These are phyloP conservation scores for Cygnus atratus DNA, from an alignment of 2,113 vertebrate species.

Conservation along the genomic window DNA sequence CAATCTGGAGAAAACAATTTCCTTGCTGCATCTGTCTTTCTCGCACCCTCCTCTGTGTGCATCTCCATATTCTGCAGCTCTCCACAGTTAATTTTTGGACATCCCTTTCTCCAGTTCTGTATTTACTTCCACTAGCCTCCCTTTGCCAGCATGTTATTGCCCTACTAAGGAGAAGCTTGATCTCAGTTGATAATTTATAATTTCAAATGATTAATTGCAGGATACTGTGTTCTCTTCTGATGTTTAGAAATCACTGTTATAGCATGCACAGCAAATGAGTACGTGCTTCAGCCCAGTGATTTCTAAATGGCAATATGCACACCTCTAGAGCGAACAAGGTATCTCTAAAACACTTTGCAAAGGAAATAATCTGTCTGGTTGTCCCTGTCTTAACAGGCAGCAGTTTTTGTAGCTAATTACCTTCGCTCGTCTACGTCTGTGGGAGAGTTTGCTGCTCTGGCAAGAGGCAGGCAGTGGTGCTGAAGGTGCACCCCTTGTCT, in stretches of 20 bases:
- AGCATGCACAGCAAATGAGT: background rate
- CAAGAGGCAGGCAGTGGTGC: background rate
- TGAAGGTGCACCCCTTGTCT: background rate
- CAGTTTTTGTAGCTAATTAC: background rate
- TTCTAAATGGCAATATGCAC: background rate
- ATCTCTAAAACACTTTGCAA: background rate
- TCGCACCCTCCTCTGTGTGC: background rate
- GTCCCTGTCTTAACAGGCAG: background rate
- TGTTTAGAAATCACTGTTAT: background rate
- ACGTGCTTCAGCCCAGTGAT: background rate
- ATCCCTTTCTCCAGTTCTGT: background rate
- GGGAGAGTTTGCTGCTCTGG: background rate
- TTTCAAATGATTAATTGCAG: background rate
- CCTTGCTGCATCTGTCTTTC: constrained; percentile 21
- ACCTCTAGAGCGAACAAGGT: background rate
- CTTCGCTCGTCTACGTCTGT: background rate
- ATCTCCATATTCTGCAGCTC: constrained; percentile 21
- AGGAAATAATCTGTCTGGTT: background rate
- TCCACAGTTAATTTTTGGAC: background rate
- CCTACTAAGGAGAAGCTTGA: background rate
- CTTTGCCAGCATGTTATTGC: background rate
- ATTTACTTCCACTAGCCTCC: background rate
- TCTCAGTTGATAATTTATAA: background rate
- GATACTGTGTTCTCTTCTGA: background rate
- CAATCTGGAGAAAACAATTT: background rate